Evolutionary conservation across 2,888 invertebrate genomes (phyloP).

Genomic region (Cecidostiba fungosa): DNA sequence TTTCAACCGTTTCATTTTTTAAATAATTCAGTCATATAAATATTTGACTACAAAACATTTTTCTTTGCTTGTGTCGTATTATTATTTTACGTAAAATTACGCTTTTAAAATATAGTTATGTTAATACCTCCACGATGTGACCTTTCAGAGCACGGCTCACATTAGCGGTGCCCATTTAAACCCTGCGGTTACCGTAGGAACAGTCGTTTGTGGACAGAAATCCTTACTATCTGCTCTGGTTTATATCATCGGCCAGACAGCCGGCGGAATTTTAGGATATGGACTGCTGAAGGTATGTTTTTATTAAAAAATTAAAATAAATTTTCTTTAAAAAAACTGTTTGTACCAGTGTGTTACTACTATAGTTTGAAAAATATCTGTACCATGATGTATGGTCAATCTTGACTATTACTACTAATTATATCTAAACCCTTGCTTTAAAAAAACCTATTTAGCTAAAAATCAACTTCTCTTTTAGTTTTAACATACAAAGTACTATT

Average conservation of each 20-base stretch:
- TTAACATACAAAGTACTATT: too few relatives aligned
- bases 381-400: too few relatives aligned
- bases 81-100: not conserved
- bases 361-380: too few relatives aligned
- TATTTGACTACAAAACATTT: too few relatives aligned
- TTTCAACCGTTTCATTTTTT: too few relatives aligned
- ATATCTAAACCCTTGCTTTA: too few relatives aligned
- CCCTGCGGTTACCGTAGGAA: conserved; percentile 87
- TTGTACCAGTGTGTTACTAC: too few relatives aligned
- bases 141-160: conserved; percentile 86
- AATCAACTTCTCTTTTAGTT: too few relatives aligned
- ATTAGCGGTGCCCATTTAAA: conserved; percentile 90
- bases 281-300: conserved; percentile 84
- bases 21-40: too few relatives aligned
- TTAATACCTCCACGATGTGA: conserved; percentile 37
- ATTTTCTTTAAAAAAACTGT: not conserved
- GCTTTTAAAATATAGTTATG: conserved; percentile 2
- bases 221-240: conserved; percentile 82
- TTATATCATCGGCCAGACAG: conserved; percentile 85
- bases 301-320: not conserved
- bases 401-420: too few relatives aligned
- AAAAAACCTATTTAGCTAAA: too few relatives aligned
- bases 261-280: conserved; percentile 86
- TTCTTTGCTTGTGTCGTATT: not conserved
- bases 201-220: conserved; percentile 83